Evolutionary conservation across 2,113 vertebrate species (phyloP).

Genomic region (Hipposideros armiger): DNA sequence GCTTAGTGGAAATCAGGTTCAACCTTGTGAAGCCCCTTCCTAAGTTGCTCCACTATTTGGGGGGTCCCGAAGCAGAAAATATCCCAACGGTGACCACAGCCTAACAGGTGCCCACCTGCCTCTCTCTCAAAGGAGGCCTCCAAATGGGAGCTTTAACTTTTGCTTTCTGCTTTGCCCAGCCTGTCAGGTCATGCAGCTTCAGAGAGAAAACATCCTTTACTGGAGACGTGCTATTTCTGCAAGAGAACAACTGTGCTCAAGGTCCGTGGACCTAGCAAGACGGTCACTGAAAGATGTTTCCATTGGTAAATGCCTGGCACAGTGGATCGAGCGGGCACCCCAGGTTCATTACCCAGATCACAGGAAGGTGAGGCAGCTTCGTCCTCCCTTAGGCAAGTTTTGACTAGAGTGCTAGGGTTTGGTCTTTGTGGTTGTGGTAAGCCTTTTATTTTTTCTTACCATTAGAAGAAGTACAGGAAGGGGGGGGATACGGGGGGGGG

Average conservation of each 20-base stretch:
- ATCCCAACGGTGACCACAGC: background rate
- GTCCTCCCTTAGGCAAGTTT: background rate
- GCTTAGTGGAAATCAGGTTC: background rate
- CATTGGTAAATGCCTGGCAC: no score
- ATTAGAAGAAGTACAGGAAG: background rate
- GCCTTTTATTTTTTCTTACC: background rate
- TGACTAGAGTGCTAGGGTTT: background rate
- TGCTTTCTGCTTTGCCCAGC: background rate
- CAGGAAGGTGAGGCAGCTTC: background rate
- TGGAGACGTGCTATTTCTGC: background rate
- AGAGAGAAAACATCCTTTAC: background rate
- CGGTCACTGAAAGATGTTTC: background rate
- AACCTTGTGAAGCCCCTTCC: background rate
- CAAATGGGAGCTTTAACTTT: background rate
- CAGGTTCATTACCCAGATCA: background rate
- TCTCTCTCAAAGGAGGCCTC: background rate
- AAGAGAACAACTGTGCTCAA: background rate
- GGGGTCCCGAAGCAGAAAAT: background rate
- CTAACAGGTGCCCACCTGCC: no score
- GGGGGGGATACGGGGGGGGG: no score
- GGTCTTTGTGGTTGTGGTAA: background rate
- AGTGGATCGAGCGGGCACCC: background rate
- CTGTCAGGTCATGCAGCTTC: background rate
- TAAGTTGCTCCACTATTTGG: background rate
- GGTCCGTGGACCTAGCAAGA: background rate